Evolutionary conservation across 2,797 vertebrate genomes (phyloP), one percentile per base, ranked within the genome.

Genomic region (Chanos chanos): DNA sequence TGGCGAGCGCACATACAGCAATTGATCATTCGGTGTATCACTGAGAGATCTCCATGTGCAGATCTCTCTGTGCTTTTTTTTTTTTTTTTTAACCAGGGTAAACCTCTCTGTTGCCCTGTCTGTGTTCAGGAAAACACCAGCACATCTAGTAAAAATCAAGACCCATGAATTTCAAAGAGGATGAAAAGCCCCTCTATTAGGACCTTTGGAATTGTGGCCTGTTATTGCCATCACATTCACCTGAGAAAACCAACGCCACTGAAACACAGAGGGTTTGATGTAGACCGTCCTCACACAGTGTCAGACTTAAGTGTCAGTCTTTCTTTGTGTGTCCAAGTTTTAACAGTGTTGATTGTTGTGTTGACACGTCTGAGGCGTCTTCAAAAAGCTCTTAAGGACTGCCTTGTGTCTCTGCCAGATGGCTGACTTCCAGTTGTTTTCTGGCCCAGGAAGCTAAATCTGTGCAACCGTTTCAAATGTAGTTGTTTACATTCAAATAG

Each of bases 401-500:
- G 22, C 12, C 54, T 39, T 81, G 72, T 71, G 72, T 37, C 39
- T 27, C 30, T 65, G 66, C 75, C 80, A 83, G 66, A 72, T 85
- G 81, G 73, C 75, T 57, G 48, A 40, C 62, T 50, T 60, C 74
- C 81, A 82, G 75, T 62, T 79, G 77, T 81, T 43, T 55, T 25
- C 3, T 53, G 21, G 47, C 64, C 15, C 40, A 41, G 47, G 51
- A 69, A 61, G 57, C 44, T n/a, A 18, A 66, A 64, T 72, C 61
- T 57, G 66, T 50, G 34, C 51, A 64, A 67, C 57, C 48, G 62
- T 79, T 75, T 76, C 64, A 78, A 58, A 71, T 48, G 54, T 16
- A 28, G 5, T 30, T 79, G 79, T 83, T 86, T 85, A 80, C 69
- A 66, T 83, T 85, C 70, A 84, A 81, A 82, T 65, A 27, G 16